phyloP scores from a whole-genome alignment of 2,797 vertebrate species.

The Enteromius argenteus region DNA sequence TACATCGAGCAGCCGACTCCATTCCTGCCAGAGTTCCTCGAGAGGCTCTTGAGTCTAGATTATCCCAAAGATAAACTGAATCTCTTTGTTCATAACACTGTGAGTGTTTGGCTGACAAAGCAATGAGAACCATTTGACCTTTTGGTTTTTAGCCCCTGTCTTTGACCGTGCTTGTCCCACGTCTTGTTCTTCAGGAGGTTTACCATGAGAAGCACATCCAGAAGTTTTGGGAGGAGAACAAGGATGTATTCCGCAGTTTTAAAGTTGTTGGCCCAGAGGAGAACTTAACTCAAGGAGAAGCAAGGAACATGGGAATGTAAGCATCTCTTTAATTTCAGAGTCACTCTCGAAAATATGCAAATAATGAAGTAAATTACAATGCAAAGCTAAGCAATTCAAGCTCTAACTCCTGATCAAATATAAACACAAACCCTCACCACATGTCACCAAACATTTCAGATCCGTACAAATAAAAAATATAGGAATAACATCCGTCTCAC shows the following conservation, averaged over 20 bases:
- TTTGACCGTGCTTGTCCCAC: conserved; percentile 46
- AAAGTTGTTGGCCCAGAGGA: conserved; percentile 98
- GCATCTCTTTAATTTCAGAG: conserved; percentile 43
- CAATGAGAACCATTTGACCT: background rate
- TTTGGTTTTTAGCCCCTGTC: conserved; percentile 39
- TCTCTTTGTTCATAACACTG: conserved; percentile 94
- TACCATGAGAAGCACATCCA: conserved; percentile 98
- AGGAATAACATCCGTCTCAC: conserved; percentile 2
- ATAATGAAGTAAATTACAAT: conserved; percentile 37
- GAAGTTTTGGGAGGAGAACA: conserved; percentile 91
- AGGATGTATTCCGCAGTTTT: conserved; percentile 83
- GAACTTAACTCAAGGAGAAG: conserved; percentile 92
- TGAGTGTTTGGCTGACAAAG: conserved; percentile 75
- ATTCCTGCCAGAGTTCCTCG: conserved; percentile 93
- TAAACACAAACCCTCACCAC: background rate
- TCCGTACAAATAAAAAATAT: conserved; percentile 1
- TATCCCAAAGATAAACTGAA: conserved; percentile 90
- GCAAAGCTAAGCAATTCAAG: conserved; percentile 24
- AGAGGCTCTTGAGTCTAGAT: conserved; percentile 85
- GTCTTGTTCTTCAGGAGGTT: conserved; percentile 85
- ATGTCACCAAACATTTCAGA: background rate
- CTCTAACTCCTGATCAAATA: conserved; percentile 15
- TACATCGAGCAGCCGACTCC: conserved; percentile 97
- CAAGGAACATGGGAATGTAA: conserved; percentile 99
- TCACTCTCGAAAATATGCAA: conserved; percentile 13